Evolutionary conservation across 2,113 vertebrate genomes (phyloP).

Genomic region (Hirundichthys speculiger): DNA sequence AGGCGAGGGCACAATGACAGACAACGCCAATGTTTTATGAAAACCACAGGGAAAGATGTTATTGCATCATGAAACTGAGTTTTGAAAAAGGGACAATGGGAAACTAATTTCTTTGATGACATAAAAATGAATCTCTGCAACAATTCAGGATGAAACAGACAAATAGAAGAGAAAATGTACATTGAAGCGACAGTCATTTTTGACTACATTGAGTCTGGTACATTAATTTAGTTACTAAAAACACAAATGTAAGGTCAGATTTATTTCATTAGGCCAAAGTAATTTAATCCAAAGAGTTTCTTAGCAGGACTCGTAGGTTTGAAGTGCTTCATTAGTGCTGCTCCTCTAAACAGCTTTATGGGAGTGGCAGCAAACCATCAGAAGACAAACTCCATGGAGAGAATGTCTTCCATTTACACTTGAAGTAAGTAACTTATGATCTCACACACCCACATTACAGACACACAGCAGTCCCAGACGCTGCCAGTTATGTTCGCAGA

Average conservation of each 20-base stretch:
- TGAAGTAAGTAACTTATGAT: slow-evolving; percentile 29
- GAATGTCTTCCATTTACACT: slow-evolving; percentile 36
- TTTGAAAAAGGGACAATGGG: neutral
- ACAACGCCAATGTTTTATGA: neutral
- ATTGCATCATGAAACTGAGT: neutral
- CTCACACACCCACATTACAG: slow-evolving; percentile 19
- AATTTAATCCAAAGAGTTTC: slow-evolving; percentile 47
- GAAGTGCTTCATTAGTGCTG: slow-evolving; percentile 18
- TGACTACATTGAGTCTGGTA: too few species aligned
- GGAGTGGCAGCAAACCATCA: slow-evolving; percentile 52
- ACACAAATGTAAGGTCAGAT: too few species aligned
- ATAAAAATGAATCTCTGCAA: neutral
- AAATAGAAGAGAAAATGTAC: too few species aligned
- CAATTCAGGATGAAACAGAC: too few species aligned
- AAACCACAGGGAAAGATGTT: neutral
- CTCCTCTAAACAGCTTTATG: slow-evolving; percentile 29
- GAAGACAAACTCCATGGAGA: slow-evolving; percentile 36
- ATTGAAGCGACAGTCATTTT: too few species aligned
- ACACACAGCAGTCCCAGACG: slow-evolving; percentile 21
- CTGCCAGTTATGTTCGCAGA: slow-evolving; percentile 60
- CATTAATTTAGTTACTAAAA: too few species aligned
- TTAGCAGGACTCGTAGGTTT: slow-evolving; percentile 20
- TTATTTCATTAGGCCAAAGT: neutral
- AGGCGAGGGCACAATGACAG: neutral
- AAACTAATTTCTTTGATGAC: neutral